Evolutionary conservation across 1,140 invertebrate species (phyloP).

Genomic region (Vanessa atalanta): DNA sequence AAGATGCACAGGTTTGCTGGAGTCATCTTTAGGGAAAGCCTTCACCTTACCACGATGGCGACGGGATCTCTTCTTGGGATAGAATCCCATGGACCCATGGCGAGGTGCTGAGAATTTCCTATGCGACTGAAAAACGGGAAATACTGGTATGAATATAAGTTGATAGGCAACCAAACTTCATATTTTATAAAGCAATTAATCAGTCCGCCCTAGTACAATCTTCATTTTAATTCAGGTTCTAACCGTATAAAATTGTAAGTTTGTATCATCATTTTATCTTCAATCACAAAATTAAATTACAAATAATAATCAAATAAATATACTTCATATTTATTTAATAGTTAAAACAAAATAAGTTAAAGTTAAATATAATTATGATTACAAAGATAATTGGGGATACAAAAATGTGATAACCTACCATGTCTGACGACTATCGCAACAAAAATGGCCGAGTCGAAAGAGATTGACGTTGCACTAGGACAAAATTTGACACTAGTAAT

Average conservation of each 20-base stretch:
- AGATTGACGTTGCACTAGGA: not conserved
- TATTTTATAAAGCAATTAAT: conserved; percentile 36
- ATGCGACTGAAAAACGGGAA: conserved; percentile 91
- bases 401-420: conserved; percentile 56
- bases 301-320: conserved; percentile 1
- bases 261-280: conserved; percentile 64
- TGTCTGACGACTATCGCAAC: conserved; percentile 62
- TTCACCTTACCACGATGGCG: conserved; percentile 99
- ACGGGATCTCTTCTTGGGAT: conserved; percentile 97
- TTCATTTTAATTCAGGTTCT: conserved; percentile 77
- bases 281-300: conserved; percentile 26
- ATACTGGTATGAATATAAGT: not conserved
- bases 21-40: conserved; percentile 99
- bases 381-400: conserved; percentile 34
- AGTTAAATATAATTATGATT: conserved; percentile 38
- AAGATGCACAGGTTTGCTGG: conserved; percentile 97
- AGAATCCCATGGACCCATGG: conserved; percentile 99
- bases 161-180: not conserved
- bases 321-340: not conserved
- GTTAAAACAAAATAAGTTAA: not conserved
- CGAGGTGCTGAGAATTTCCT: conserved; percentile 99
- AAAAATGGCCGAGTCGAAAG: conserved; percentile 64
- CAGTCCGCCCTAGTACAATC: conserved; percentile 79
- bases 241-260: conserved; percentile 67
- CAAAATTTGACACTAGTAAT: not conserved